Evolutionary conservation across 2,888 invertebrate species (phyloP), one percentile per base, ranked within the genome.

Genomic region (Leptopilina drosophilae): DNA sequence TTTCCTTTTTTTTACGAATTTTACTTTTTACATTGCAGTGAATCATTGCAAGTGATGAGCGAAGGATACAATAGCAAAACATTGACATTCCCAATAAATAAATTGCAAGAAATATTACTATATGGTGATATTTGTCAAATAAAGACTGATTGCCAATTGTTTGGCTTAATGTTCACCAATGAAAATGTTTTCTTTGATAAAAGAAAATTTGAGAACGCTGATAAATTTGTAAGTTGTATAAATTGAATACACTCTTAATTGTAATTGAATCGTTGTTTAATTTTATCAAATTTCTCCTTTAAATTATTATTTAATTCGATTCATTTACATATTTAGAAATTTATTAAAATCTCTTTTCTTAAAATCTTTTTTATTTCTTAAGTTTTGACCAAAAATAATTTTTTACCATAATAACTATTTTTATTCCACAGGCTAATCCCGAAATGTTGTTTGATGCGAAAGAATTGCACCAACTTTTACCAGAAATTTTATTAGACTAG

Each of bases 11-110:
- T 33, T 33, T n/a, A n/a, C 33, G 33, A 33, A 33, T 33, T 5
- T 33, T 33, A 33, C 33, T 33, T 33, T 20, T 33, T 33, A 33
- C 33, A 73, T 82, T 81, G 59, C 40, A 95, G 95, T 85, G 90
- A 89, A 77, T 93, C 93, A 2, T 89, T 95, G 5, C 87, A 90
- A 87, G 92, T 93, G 1, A 92, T 95, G 93, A 93, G 93, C 81
- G 86, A 89, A 14, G 95, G 94, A 2, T 95, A 94, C 89, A 94
- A 92, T 88, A 94, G 93, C 85, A 93, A 93, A 88, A 92, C 91
- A 59, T 90, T 94, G 14, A 89, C 90, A 0, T 94, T 94, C 84
- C 94, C 95, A 0, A 85, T 91, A 42, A 78, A 85, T 0, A 90
- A 91, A 78, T 85, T 95, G 15, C 89, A 92, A 81, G 85, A 91